Base-by-base conservation (phyloP, 2,113 vertebrate genomes). In the Nesoenas mayeri region DNA sequence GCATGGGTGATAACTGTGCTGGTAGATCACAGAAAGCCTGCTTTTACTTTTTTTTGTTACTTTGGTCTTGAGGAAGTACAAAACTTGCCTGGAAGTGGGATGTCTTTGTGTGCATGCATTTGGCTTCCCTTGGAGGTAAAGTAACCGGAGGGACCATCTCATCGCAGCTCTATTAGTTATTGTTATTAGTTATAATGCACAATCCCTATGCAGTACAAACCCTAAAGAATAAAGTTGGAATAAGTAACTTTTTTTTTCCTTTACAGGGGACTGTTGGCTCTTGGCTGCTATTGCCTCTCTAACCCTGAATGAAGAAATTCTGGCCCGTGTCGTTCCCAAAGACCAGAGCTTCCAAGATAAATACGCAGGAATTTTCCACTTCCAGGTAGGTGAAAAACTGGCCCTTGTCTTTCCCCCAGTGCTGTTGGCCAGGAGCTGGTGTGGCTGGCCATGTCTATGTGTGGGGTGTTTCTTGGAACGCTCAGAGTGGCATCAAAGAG, bases 341-440 rank as follows among this genome's bases (percentile, higher is more conserved):
- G 95, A 98, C 84, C 98, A 99, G 96, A 98, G 98, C 87, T 99
- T 99, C 93, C 96, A 98, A 54, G 97, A 98, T 12, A 95, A 98
- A 91, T 99, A 99, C 12, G 98, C 98, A 6, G 99, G 99, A 38
- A 99, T 99, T 96, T 99, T 99, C 97, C 98, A 97, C 72, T 99
- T 99, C 95, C 98, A 99, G 98, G 99, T 99, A 48, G 40, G 51
- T 67, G 51, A 26, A 73, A 95, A 65, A 57, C 48, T 65, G 53
- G 22, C 61, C 64, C 36, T 50, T 66, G 15, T 36, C 18, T n/a
- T 72, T 14, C 22, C 5, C 14, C 5, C 19, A 6, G 19, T 24
- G 44, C 25, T 91, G 2, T 38, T 54, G 38, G 34, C 36, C 36
- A 19, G 75, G 60, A 86, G n/a, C 42, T 1, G 2, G 2, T 9